Percentiles rank a stretch among this genome's conserved stretches.
These are phyloP conservation scores for Pedionomus torquatus DNA, from an alignment of 2,113 vertebrate species.

Conservation along the genomic window DNA sequence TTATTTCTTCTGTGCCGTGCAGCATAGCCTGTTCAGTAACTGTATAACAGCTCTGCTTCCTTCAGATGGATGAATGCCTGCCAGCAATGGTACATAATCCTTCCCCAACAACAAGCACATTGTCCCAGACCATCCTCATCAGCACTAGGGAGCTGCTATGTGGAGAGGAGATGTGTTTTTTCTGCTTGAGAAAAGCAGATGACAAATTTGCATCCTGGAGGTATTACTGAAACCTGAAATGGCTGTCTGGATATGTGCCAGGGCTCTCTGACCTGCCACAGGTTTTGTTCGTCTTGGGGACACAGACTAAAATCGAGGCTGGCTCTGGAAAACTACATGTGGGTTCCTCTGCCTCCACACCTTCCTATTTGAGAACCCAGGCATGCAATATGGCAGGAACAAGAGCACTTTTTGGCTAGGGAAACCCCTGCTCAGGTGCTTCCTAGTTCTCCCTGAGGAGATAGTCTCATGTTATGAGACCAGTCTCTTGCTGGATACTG, in stretches of 20 bases:
- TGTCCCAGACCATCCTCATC: not conserved
- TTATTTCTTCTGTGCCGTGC: not conserved
- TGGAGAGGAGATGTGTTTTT: not conserved
- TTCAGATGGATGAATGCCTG: not conserved
- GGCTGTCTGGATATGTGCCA: not conserved
- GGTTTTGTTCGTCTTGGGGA: not conserved
- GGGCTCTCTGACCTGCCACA: not conserved
- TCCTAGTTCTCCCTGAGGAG: not conserved
- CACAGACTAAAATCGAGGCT: not conserved
- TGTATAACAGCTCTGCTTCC: not conserved
- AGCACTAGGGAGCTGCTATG: fast-evolving
- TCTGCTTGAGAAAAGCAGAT: not conserved
- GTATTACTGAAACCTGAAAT: not conserved
- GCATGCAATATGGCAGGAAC: fast-evolving
- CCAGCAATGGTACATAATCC: not conserved
- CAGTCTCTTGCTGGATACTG: not conserved
- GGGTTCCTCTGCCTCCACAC: not conserved
- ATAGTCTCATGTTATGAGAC: fast-evolving
- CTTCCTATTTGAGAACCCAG: not conserved
- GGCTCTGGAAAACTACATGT: not conserved
- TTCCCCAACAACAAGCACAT: not conserved
- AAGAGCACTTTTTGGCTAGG: not conserved
- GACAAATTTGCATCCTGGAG: not conserved
- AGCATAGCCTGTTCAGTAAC: not conserved
- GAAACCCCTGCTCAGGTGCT: not conserved